Percentiles rank a stretch among this genome's conserved stretches.
These are phyloP conservation scores for Synanthedon vespiformis DNA, from an alignment of 2,888 invertebrate genomes.

Conservation along the genomic window DNA sequence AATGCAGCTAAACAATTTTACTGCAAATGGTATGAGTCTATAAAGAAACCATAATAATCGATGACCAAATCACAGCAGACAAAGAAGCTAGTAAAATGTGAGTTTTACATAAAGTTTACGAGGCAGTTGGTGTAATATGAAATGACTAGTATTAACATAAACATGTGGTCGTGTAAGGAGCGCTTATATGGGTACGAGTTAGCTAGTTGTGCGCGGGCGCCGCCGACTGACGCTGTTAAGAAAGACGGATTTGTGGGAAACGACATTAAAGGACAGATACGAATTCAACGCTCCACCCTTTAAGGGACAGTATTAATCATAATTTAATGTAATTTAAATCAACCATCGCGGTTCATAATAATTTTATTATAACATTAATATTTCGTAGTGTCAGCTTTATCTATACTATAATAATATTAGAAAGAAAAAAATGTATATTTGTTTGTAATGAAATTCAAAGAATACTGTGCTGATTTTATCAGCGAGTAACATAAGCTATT, in stretches of 20 bases:
- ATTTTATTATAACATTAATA: too few species aligned
- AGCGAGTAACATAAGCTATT: too few species aligned
- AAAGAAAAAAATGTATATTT: too few species aligned
- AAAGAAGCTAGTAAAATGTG: too few species aligned
- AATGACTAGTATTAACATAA: conserved; percentile 8
- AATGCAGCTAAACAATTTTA: neutral
- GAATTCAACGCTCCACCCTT: neutral
- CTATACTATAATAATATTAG: too few species aligned
- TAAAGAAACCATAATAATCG: neutral
- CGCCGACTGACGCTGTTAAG: neutral
- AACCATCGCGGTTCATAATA: too few species aligned
- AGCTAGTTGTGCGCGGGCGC: conserved; percentile 4
- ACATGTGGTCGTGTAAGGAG: conserved; percentile 4
- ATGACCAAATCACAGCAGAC: too few species aligned
- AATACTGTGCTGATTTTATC: too few species aligned
- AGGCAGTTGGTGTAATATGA: conserved; percentile 5
- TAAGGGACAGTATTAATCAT: too few species aligned
- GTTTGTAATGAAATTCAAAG: too few species aligned
- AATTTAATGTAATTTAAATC: too few species aligned
- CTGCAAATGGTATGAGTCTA: neutral
- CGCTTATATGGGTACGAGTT: neutral
- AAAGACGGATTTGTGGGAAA: conserved; percentile 8
- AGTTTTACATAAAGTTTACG: neutral
- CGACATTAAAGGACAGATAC: conserved; percentile 1
- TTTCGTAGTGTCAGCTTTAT: too few species aligned